Evolutionary conservation across 2,888 invertebrate species (phyloP).

Genomic region (Euclidia mi): DNA sequence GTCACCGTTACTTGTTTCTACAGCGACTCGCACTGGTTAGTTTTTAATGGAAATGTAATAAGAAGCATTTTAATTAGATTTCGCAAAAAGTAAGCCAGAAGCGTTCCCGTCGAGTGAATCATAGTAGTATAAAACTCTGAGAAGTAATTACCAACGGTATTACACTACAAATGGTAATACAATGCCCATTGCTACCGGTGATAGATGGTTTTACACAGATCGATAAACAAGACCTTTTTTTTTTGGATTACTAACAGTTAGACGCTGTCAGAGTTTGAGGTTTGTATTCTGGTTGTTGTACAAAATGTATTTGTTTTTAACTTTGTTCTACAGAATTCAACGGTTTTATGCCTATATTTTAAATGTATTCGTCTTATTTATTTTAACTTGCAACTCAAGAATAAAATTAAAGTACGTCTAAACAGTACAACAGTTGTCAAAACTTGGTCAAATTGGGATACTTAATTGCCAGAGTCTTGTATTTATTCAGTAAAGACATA

Average conservation of each 20-base stretch:
- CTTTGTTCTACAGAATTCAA: too few species aligned
- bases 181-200: slow-evolving; percentile 9
- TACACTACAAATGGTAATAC: slow-evolving; percentile 14
- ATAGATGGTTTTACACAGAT: slow-evolving; percentile 15
- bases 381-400: too few species aligned
- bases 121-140: background rate
- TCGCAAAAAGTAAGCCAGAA: too few species aligned
- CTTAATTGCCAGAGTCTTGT: background rate
- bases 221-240: slow-evolving; percentile 3
- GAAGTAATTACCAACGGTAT: background rate
- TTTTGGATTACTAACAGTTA: too few species aligned
- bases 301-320: too few species aligned
- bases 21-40: background rate
- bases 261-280: too few species aligned
- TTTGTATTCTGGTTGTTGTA: too few species aligned
- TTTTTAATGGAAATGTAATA: slow-evolving; percentile 3
- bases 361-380: too few species aligned
- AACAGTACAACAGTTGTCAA: slow-evolving; percentile 15
- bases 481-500: slow-evolving; percentile 1
- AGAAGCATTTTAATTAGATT: background rate
- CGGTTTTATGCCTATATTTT: too few species aligned
- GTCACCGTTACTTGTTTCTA: background rate
- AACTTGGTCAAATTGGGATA: background rate
- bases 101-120: background rate
- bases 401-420: too few species aligned